A percentile compares a stretch with the other conserved stretches of the same genome.
phyloP scores from a whole-genome alignment of 2,113 vertebrate genomes.

The Muntiacus muntjak region DNA sequence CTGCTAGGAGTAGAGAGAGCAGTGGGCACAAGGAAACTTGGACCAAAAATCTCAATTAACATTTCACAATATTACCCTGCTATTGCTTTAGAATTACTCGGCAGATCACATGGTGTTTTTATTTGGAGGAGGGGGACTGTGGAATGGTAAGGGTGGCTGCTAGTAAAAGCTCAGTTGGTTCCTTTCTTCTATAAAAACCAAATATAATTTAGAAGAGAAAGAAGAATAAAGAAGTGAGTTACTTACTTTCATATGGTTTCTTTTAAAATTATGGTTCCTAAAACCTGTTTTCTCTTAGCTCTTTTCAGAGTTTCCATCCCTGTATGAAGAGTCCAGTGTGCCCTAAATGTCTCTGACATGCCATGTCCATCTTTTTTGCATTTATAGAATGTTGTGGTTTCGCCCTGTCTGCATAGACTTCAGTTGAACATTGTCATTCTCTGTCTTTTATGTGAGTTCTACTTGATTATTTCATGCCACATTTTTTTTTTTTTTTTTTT shows the following conservation, averaged over 20 bases:
- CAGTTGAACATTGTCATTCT: background rate
- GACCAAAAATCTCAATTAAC: background rate
- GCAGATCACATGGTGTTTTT: background rate
- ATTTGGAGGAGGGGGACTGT: background rate
- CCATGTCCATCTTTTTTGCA: background rate
- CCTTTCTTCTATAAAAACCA: background rate
- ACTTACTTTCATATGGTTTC: conserved; percentile 7
- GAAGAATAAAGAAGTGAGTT: background rate
- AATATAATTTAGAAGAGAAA: background rate
- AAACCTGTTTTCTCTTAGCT: background rate
- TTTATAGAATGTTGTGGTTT: background rate
- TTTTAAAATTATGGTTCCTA: conserved; percentile 10
- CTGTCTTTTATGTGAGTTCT: background rate
- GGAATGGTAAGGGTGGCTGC: background rate
- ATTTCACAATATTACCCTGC: background rate
- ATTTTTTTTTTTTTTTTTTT: background rate
- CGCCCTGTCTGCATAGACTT: background rate
- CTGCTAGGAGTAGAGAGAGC: background rate
- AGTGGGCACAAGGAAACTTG: background rate
- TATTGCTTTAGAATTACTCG: background rate
- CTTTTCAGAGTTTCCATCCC: background rate
- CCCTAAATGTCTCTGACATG: background rate
- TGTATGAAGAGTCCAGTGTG: background rate
- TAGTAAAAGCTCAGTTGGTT: background rate
- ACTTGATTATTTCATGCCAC: background rate